Evolutionary conservation across 2,797 vertebrate species (phyloP), one percentile per base, ranked within the genome.

Genomic region (Melanotaenia trifasciata): DNA sequence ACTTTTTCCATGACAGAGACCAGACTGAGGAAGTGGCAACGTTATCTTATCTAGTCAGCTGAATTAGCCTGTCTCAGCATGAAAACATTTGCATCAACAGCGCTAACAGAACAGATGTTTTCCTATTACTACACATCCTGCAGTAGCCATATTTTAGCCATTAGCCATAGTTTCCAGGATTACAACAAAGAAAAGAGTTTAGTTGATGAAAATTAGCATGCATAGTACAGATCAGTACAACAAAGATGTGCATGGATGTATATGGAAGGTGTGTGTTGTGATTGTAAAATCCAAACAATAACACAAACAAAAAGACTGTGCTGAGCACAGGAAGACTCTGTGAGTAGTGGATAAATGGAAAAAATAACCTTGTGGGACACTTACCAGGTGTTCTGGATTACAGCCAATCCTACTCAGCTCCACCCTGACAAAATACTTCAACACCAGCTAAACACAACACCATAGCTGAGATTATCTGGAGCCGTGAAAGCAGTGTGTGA

Each of bases 11-110:
- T 56, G 72, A 91, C 67, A 83, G 14, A 70, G 30, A 81, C 57
- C 89, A 90, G 88, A 80, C 47, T 58, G n/a, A 64, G 78, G 65
- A 87, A 70, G 53, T n/a, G 45, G 24, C 3, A 10, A 53, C 38
- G 24, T 84, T 90, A 90, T 91, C 89, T 89, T 78, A 87, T 90
- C 84, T 54, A 53, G 43, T 45, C 33, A 3, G 38, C 40, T 57
- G 54, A 76, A 32, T 30, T 22, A 6, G 64, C 70, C 43, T 70
- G 38, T 56, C 53, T 63, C 57, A 76, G 53, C 53, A 10, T 68
- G 35, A 80, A 73, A 66, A 51, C 35, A 62, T 63, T 61, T 72
- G 26, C 54, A 79, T 62, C 71, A 76, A 36, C 81, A 76, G 73
- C 14, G 18, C 45, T 50, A 60, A 78, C 14, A 30, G 3, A 45